Evolutionary conservation across 2,797 vertebrate species (phyloP), one percentile per base, ranked within the genome.

Genomic region (Psittacula derbiana): DNA sequence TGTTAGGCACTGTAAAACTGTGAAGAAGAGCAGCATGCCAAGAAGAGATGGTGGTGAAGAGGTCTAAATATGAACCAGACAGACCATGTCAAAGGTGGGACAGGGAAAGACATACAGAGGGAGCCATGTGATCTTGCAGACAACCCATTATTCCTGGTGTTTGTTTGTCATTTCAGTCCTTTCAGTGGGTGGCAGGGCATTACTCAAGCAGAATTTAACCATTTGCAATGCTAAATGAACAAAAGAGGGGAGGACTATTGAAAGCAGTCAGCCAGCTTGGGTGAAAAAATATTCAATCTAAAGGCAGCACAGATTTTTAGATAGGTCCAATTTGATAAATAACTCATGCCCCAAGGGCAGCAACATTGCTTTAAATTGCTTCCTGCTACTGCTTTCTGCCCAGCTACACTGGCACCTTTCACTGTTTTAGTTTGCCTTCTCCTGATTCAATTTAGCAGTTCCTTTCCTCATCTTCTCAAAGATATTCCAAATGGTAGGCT

Each of bases 121-220:
- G 30, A 76, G 36, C 43, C 50, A 31, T 4, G 38, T 3, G 28
- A 46, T 76, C 28, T 55, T 73, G 60, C 60, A 66, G 57, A 53
- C 38, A 47, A 11, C 8, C n/a, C 1, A 0, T 74, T 28, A 55
- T 69, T 64, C 30, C 65, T n/a, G 8, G 15, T 5, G 0, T 11
- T 69, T 31, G 1, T 82, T 92, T 55, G 1, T 2, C 15, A 4
- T 75, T 80, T 73, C 40, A 41, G 52, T 6, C 55, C 33, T 80
- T 61, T 73, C 38, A n/a, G 28, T 38, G 24, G 17, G 40, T n/a
- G 41, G 27, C 55, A 86, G 49, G 24, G 12, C 31, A 24, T 61
- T 61, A 19, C 11, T 62, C 28, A 14, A 55, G 57, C 38, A 72
- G 58, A 71, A 18, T 66, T 91, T 46, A 66, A 47, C n/a, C 25